Conservation (phyloP, 2,797 vertebrate species). For the Odontamblyopus rebecca region DNA sequence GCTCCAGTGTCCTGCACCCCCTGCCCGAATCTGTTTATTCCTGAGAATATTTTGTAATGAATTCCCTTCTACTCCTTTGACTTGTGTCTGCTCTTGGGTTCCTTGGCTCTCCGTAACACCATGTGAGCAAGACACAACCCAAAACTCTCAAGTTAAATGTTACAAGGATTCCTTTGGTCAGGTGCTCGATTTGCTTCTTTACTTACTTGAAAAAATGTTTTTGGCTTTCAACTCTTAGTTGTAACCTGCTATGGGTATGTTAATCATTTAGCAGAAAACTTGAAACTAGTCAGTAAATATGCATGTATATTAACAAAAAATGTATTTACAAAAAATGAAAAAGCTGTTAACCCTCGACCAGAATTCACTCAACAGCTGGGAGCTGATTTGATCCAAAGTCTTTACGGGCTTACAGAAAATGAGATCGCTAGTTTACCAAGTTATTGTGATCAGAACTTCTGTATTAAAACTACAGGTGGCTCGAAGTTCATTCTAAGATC, state of each 20-base stretch:
- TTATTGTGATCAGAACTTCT: constrained; percentile 87
- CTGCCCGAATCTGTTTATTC: no score
- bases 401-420: constrained; percentile 74
- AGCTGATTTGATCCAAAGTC: constrained; percentile 51
- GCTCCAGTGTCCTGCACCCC: no score
- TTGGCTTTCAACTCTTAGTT: neutral
- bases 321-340: neutral
- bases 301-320: neutral
- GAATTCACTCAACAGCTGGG: constrained; percentile 67
- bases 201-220: neutral
- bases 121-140: no score
- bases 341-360: constrained; percentile 55
- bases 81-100: no score
- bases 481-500: constrained; percentile 82
- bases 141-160: no score
- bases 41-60: no score
- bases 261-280: neutral
- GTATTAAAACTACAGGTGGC: constrained; percentile 36
- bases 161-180: neutral
- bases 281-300: neutral
- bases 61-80: no score
- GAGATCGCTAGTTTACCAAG: constrained; percentile 77
- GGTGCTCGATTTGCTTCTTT: neutral
- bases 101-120: no score
- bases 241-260: neutral